Evolutionary conservation across 1,140 invertebrate genomes (phyloP).

Genomic region (Drosophila serrata): DNA sequence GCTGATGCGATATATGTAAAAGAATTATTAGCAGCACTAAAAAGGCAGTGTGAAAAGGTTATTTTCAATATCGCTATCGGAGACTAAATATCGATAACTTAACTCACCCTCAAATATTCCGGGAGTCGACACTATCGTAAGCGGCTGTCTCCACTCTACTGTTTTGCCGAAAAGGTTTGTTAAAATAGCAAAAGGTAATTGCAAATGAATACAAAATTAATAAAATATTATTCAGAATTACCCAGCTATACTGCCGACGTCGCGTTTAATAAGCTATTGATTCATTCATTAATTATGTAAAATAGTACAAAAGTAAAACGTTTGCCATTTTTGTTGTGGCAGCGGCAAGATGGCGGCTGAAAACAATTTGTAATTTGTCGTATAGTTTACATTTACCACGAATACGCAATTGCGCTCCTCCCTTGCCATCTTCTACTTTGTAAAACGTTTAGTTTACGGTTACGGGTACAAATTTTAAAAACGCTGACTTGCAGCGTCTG

Average conservation of each 20-base stretch:
- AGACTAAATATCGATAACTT: not conserved
- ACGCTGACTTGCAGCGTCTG: not conserved
- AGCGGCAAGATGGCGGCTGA: conserved; percentile 20
- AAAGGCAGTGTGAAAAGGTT: not conserved
- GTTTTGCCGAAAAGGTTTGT: conserved; percentile 10
- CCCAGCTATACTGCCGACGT: not conserved
- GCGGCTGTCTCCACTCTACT: not conserved
- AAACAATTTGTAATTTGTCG: not conserved
- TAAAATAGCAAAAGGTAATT: conserved; percentile 6
- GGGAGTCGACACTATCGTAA: not conserved
- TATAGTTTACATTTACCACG: not conserved
- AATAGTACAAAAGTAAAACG: not conserved
- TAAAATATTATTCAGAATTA: too few relatives aligned
- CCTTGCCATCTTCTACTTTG: too few relatives aligned
- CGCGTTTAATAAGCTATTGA: not conserved
- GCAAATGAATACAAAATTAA: not conserved
- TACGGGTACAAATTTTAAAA: not conserved
- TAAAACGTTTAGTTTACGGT: not conserved
- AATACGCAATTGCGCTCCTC: too few relatives aligned
- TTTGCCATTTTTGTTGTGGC: not conserved
- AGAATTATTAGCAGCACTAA: not conserved
- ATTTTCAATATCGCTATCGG: not conserved
- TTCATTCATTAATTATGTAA: not conserved
- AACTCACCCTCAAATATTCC: not conserved
- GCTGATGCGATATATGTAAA: too few relatives aligned